phyloP scores from a whole-genome alignment of 2,888 invertebrate species.

The Chaetoderma sp. region DNA sequence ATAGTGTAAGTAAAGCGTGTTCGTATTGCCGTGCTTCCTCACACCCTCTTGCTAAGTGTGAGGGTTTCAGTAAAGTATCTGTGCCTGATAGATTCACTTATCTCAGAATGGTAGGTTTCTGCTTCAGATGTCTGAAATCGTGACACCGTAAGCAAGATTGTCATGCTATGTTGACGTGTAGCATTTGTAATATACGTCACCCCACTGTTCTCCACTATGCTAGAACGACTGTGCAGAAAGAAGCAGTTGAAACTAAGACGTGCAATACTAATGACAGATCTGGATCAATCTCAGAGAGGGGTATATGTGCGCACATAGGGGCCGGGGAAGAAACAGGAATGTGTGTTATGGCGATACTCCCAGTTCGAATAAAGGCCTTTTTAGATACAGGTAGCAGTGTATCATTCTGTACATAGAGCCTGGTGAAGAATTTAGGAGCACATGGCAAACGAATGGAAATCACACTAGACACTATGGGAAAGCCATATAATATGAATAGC shows the following conservation, averaged over 20 bases:
- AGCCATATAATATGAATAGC: background rate
- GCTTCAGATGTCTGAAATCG: conserved; percentile 12
- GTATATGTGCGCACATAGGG: background rate
- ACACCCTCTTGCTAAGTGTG: background rate
- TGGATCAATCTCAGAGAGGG: background rate
- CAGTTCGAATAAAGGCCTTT: conserved; percentile 15
- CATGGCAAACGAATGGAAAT: background rate
- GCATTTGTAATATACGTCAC: conserved; percentile 6
- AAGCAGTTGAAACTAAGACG: background rate
- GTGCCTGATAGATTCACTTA: background rate
- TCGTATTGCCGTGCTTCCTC: background rate
- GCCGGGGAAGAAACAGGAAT: conserved; percentile 4
- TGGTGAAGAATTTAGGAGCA: conserved; percentile 3
- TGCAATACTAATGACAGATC: too few species aligned
- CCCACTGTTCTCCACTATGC: conserved; percentile 10
- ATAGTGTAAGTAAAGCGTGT: too few species aligned
- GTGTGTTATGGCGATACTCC: conserved; percentile 23
- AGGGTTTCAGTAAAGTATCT: background rate
- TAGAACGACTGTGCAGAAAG: background rate
- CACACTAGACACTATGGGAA: conserved; percentile 6
- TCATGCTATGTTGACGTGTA: background rate
- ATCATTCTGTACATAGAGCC: conserved; percentile 14
- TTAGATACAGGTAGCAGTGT: conserved; percentile 18
- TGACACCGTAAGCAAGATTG: conserved; percentile 6
- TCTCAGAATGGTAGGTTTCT: background rate